phyloP scores from a whole-genome alignment of 2,797 vertebrate genomes.

The Enteromius viviparus region DNA sequence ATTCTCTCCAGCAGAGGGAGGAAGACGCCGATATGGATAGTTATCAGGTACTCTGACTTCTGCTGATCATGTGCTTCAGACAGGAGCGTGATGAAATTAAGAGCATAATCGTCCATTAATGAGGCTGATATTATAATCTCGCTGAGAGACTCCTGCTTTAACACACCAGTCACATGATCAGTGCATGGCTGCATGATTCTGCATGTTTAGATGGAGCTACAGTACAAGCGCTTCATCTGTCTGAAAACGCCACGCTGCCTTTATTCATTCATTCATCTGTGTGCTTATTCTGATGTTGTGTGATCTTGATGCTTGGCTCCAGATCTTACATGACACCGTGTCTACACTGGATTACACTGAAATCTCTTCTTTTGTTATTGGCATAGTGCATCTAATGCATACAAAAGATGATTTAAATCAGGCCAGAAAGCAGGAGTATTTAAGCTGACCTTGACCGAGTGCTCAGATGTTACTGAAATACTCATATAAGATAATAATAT shows the following conservation, averaged over 20 bases:
- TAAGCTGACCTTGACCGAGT: neutral
- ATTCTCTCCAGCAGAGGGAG: constrained; percentile 96
- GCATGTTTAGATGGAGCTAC: constrained; percentile 75
- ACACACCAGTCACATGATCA: constrained; percentile 67
- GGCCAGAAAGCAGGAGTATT: neutral
- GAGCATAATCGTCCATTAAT: neutral
- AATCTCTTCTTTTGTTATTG: neutral
- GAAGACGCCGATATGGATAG: constrained; percentile 98
- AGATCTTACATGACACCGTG: neutral
- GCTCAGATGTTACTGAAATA: neutral
- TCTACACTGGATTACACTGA: neutral
- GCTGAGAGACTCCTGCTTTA: constrained; percentile 70
- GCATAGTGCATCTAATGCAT: too few relatives aligned
- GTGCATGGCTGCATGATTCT: constrained; percentile 90
- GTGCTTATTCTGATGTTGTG: neutral
- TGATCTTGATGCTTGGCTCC: neutral
- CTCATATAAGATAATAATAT: neutral
- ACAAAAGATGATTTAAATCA: neutral
- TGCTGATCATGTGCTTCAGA: constrained; percentile 76
- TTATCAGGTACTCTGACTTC: constrained; percentile 90
- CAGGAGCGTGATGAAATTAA: constrained; percentile 45
- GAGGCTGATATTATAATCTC: neutral
- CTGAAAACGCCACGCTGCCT: neutral
- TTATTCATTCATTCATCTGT: neutral
- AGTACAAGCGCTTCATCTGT: neutral